A percentile compares a stretch with the other conserved stretches of the same genome.
These are phyloP conservation scores for Diglossa brunneiventris DNA, from an alignment of 2,113 vertebrate species.

Conservation along the genomic window DNA sequence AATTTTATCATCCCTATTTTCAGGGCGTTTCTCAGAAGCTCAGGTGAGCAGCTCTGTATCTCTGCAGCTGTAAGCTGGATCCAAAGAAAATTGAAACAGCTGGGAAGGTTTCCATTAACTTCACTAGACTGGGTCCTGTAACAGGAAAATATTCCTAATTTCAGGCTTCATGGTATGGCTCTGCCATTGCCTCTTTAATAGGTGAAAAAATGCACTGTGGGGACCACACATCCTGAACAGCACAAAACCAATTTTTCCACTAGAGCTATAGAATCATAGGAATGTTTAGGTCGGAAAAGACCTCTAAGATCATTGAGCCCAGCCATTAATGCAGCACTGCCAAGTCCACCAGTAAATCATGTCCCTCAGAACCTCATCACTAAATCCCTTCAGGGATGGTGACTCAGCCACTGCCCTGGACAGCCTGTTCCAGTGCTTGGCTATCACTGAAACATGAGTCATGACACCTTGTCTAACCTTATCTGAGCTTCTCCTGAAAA, in stretches of 20 bases:
- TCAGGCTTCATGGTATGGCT: not conserved
- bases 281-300: not conserved
- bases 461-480: not conserved
- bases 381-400: not conserved
- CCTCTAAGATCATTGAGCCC: not conserved
- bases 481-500: not conserved
- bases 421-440: not conserved
- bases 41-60: not conserved
- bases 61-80: not conserved
- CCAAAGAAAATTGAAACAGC: not conserved
- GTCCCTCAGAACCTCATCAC: not conserved
- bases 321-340: not conserved
- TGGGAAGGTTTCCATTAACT: not conserved
- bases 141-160: not conserved
- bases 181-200: not conserved
- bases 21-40: not conserved
- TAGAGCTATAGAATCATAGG: not conserved
- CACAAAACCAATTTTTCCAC: not conserved
- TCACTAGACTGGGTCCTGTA: not conserved
- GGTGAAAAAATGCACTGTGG: not conserved
- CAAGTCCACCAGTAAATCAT: not conserved
- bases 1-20: not conserved
- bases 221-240: not conserved
- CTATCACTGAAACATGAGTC: not conserved
- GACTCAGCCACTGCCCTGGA: not conserved